A percentile compares a stretch with the other conserved stretches of the same genome.
Conservation (phyloP, 92 coral and sea anemone species). For the Galaxea fascicularis region DNA sequence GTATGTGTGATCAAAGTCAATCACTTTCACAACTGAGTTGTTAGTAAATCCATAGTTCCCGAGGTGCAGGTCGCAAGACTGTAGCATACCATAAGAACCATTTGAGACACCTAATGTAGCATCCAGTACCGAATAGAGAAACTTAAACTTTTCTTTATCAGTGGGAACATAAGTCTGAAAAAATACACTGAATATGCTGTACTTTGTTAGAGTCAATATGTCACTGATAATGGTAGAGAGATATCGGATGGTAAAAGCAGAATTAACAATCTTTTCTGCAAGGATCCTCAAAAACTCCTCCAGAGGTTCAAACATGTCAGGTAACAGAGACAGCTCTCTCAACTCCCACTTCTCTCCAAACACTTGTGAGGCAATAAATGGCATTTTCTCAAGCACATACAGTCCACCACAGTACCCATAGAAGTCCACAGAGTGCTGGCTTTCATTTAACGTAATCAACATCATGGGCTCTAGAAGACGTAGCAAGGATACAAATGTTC, state of each 20-base stretch:
- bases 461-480: constrained; percentile 70
- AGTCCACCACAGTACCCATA: constrained; percentile 83
- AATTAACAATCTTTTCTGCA: not conserved
- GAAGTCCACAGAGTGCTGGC: constrained; percentile 66
- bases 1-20: constrained; percentile 66
- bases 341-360: constrained; percentile 58
- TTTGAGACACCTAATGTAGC: constrained; percentile 59
- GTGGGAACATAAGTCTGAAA: constrained; percentile 58
- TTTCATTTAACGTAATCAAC: constrained; percentile 70
- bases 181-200: constrained; percentile 36
- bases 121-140: constrained; percentile 54
- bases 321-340: constrained; percentile 54
- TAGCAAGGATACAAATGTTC: constrained; percentile 59
- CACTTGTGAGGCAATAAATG: constrained; percentile 52
- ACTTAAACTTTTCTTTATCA: constrained; percentile 57
- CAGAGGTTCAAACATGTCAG: constrained; percentile 65
- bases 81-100: constrained; percentile 74
- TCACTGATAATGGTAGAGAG: not conserved
- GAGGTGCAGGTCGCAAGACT: constrained; percentile 79
- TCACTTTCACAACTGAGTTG: constrained; percentile 61
- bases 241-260: constrained; percentile 7
- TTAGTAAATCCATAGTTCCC: constrained; percentile 82
- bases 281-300: constrained; percentile 36
- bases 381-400: constrained; percentile 72
- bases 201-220: constrained; percentile 17